phyloP scores from a whole-genome alignment of 2,797 vertebrate species.

The Xiphophorus birchmanni region DNA sequence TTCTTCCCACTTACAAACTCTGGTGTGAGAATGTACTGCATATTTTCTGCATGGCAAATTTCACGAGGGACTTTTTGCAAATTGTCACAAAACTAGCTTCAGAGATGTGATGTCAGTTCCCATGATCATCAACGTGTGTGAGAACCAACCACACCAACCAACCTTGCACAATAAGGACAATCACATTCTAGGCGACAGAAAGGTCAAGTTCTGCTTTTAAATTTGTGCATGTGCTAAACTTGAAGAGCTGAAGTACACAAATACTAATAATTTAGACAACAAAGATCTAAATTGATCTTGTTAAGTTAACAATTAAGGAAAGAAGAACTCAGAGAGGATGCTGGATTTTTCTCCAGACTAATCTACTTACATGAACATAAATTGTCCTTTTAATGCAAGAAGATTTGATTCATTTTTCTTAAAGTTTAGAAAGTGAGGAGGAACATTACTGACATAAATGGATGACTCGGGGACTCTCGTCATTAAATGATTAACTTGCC shows the following conservation, averaged over 20 bases:
- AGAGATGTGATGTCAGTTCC: neutral
- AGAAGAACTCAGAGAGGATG: neutral
- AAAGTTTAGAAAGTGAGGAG: slow-evolving; percentile 32
- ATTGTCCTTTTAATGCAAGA: neutral
- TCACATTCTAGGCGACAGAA: neutral
- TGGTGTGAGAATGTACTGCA: neutral
- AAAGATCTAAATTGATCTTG: neutral
- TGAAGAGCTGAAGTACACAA: neutral
- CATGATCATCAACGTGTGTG: neutral
- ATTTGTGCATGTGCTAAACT: neutral
- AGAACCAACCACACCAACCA: neutral
- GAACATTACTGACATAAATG: slow-evolving; percentile 41
- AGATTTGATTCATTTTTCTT: neutral
- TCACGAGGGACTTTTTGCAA: neutral
- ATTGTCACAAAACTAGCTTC: neutral
- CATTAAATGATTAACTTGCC: slow-evolving; percentile 62
- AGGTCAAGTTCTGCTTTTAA: neutral
- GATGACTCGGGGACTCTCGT: slow-evolving; percentile 49
- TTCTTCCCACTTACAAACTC: neutral
- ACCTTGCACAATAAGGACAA: neutral
- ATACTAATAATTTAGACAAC: neutral
- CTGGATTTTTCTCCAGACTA: neutral
- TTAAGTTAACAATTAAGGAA: neutral
- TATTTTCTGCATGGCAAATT: neutral
- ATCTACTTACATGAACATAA: neutral